A percentile compares a stretch with the other conserved stretches of the same genome.
phyloP scores from a whole-genome alignment of 2,113 vertebrate species.

The Sterrhoptilus dennistouni region DNA sequence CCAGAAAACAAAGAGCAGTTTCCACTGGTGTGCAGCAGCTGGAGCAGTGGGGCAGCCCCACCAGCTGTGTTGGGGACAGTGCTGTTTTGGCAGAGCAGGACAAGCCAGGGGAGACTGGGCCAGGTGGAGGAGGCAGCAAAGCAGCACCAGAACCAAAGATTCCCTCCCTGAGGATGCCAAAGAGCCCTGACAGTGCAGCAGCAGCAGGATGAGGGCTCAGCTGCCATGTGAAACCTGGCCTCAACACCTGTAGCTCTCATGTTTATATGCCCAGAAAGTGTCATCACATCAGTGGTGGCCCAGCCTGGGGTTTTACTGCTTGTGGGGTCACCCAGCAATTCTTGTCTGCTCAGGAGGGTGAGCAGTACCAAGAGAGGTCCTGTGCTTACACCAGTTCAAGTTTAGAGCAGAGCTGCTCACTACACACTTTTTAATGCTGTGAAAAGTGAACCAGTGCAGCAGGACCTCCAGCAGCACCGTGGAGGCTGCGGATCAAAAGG shows the following conservation, averaged over 20 bases:
- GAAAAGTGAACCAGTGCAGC: background rate
- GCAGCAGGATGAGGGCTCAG: background rate
- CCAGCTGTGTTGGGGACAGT: background rate
- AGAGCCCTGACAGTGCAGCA: background rate
- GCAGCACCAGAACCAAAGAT: background rate
- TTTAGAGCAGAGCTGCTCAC: background rate
- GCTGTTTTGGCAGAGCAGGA: background rate
- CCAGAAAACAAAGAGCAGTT: background rate
- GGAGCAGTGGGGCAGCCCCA: background rate
- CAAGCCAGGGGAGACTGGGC: rapidly evolving
- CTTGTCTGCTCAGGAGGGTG: background rate
- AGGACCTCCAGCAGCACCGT: background rate
- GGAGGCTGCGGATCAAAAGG: rapidly evolving
- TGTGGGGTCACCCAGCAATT: background rate
- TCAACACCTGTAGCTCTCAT: background rate
- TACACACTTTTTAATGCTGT: background rate
- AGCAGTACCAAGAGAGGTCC: background rate
- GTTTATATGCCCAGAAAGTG: background rate
- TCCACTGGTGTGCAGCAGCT: background rate
- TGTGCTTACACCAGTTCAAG: background rate
- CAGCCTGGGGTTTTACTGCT: background rate
- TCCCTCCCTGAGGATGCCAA: background rate
- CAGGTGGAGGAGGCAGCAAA: background rate
- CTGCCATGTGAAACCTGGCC: background rate
- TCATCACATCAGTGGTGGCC: background rate